Evolutionary conservation across 2,113 vertebrate species (phyloP).

Genomic region (Apaloderma vittatum): DNA sequence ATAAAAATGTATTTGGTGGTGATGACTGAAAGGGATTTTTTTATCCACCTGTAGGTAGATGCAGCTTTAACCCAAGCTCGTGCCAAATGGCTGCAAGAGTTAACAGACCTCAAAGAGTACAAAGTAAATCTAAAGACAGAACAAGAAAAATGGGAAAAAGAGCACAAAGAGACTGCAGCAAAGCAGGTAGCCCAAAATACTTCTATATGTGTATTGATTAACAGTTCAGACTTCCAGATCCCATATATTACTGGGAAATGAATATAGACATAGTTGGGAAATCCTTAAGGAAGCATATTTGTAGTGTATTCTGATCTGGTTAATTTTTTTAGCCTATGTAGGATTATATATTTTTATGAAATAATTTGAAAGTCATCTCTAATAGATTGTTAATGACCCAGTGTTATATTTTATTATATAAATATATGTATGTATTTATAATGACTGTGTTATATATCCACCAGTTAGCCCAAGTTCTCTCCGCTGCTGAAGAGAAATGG

Average conservation of each 20-base stretch:
- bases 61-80: slow-evolving; percentile 86
- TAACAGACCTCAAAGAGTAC: slow-evolving; percentile 88
- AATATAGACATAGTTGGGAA: not conserved
- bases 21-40: not conserved
- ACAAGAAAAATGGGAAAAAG: slow-evolving; percentile 85
- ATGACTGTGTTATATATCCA: not conserved
- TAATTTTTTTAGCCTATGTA: not conserved
- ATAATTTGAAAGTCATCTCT: not conserved
- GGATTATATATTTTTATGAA: not conserved
- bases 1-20: not conserved
- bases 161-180: slow-evolving; percentile 73
- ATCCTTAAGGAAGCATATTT: not conserved
- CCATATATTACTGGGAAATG: not conserved
- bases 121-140: slow-evolving; percentile 83
- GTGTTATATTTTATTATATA: not conserved
- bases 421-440: not conserved
- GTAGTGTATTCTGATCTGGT: not conserved
- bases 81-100: slow-evolving; percentile 86
- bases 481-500: slow-evolving; percentile 86
- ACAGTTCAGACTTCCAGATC: not conserved
- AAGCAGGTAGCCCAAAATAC: slow-evolving; percentile 76
- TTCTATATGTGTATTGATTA: not conserved
- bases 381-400: not conserved
- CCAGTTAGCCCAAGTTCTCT: slow-evolving; percentile 73
- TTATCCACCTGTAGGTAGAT: slow-evolving; percentile 83